Evolutionary conservation across 1,140 invertebrate genomes (phyloP).

Genomic region (Amphibalanus amphitrite): DNA sequence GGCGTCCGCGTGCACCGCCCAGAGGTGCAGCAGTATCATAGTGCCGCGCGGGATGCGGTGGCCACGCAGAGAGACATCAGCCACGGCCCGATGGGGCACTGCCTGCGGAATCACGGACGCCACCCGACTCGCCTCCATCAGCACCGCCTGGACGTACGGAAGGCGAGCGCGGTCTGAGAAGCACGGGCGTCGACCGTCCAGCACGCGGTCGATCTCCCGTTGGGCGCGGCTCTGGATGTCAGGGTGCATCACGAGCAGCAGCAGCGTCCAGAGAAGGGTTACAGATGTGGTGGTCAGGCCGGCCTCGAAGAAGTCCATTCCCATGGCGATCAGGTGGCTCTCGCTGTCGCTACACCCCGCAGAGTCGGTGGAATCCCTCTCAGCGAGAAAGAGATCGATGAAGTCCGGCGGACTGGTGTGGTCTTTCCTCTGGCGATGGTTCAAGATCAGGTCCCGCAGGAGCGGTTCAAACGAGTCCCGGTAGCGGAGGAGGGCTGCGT

Average conservation of each 20-base stretch:
- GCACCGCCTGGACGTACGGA: constrained; percentile 27
- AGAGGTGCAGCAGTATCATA: constrained; percentile 43
- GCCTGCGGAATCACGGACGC: constrained; percentile 35
- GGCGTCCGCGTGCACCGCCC: constrained; percentile 46
- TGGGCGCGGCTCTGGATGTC: constrained; percentile 46
- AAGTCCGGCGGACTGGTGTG: constrained; percentile 25
- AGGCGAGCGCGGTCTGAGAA: constrained; percentile 22
- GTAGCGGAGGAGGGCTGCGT: too few relatives aligned
- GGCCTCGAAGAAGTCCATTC: constrained; percentile 15
- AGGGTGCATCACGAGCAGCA: constrained; percentile 42
- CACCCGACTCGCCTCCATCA: constrained; percentile 13
- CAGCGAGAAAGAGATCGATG: constrained; percentile 26
- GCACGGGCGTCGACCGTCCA: constrained; percentile 23
- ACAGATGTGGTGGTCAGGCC: constrained; percentile 44
- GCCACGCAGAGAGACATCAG: constrained; percentile 8
- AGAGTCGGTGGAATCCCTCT: constrained; percentile 18
- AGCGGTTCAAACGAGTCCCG: too few relatives aligned
- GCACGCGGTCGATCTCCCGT: constrained; percentile 38
- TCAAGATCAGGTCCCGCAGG: constrained; percentile 13
- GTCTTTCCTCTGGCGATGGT: constrained; percentile 24
- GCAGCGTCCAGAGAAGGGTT: constrained; percentile 47
- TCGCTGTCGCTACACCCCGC: background rate
- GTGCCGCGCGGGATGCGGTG: constrained; percentile 30
- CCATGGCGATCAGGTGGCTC: constrained; percentile 10
- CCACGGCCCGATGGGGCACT: constrained; percentile 47